Base-by-base conservation (phyloP, 2,888 invertebrate species). In the Matsumyia berberina region DNA sequence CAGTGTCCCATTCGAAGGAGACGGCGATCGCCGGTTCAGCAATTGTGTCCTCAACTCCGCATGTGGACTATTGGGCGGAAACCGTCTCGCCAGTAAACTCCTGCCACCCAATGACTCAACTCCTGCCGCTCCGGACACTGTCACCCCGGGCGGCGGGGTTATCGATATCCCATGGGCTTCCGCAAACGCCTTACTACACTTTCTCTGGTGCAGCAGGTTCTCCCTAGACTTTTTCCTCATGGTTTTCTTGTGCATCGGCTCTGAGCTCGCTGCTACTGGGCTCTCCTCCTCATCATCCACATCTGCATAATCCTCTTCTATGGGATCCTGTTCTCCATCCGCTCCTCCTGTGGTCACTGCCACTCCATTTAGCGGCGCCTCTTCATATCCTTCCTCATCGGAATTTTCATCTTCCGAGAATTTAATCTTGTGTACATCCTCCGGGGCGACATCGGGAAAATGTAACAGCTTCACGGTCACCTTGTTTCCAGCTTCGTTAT, bases 21-120 rank as follows among this genome's bases (percentile, higher is more conserved):
- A 93, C 1, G 90, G 90, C 0, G 94, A 92, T 0, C 94, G 92
- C 46, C 93, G 90, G 74, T 93, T 60, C 39, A 70, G 12, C 12
- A 58, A 29, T 17, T 76, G 55, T 17, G 78, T 66, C 46, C 69
- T 46, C 12, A 64, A 17, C 11, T 69, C 73, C 9, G 29, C 62
- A 8, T 60, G 58, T 12, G 55, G 19, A 7, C 69, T 17, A 2
- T 53, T 15, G 0, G n/a, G 19, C 8, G 60, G 24, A 24, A 24
- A 66, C 4, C 12, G 66, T 33, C 46, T 37, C 8, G 69, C 62
- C 11, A 74, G 15, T 15, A 72, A 24, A 51, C 42, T 79, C 29
- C 37, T 58, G 7, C 64, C 74, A 39, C 85, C 42, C 15, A 83
- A 33, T 1, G 44, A 60, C 87, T 90, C 81, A 11, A 33, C 8